phyloP scores from a whole-genome alignment of 2,113 vertebrate species.

The Crotalus horridus region DNA sequence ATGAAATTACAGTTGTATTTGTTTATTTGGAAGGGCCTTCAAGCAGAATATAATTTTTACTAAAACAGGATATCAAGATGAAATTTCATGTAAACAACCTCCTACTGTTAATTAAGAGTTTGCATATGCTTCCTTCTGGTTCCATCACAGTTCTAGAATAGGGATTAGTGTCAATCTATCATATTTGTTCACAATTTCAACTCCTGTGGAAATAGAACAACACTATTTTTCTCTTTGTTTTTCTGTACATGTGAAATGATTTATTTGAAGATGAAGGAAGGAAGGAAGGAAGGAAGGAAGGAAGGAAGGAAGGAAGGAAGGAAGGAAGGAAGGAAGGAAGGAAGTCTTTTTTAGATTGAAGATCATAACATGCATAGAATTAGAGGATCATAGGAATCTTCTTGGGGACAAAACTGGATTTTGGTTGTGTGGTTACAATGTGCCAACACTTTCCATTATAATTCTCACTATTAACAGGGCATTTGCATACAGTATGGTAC shows the following conservation, averaged over 20 bases:
- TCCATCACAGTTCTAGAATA: not conserved
- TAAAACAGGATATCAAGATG: not conserved
- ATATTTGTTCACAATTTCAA: not conserved
- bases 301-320: not conserved
- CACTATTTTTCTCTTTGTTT: not conserved
- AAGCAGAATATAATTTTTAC: not conserved
- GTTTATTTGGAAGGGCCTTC: not conserved
- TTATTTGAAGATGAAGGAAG: not conserved
- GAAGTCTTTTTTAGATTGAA: not conserved
- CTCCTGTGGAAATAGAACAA: not conserved
- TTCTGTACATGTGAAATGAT: not conserved
- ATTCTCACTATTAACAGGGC: not conserved
- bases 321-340: not conserved
- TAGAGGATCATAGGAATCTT: not conserved
- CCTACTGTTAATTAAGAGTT: not conserved
- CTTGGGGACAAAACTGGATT: not conserved
- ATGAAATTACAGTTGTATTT: not conserved
- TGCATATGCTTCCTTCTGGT: not conserved
- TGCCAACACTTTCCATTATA: not conserved
- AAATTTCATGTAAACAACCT: not conserved
- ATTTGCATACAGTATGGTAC: not conserved
- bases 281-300: not conserved
- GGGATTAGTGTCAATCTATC: not conserved
- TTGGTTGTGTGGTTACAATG: not conserved
- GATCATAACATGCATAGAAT: not conserved